phyloP scores from a whole-genome alignment of 2,113 vertebrate genomes.

The Antigone vipio region DNA sequence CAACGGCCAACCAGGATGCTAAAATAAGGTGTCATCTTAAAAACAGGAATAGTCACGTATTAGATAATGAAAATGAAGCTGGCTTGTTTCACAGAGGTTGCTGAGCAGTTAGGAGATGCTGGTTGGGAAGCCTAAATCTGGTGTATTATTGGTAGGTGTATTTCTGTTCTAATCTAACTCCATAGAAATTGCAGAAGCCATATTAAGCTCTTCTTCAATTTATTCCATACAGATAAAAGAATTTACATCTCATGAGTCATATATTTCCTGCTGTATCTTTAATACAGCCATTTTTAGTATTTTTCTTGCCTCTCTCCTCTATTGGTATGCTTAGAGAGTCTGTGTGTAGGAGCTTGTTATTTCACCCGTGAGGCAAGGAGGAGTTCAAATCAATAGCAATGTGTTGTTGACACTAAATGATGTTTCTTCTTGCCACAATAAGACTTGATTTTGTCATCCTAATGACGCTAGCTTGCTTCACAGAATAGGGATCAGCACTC shows the following conservation, averaged over 20 bases:
- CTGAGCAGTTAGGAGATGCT: background rate
- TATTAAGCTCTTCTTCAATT: constrained; percentile 60
- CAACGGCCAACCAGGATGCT: background rate
- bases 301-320: constrained; percentile 36
- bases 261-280: constrained; percentile 66
- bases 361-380: constrained; percentile 59
- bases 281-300: constrained; percentile 67
- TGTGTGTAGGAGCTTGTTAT: constrained; percentile 54
- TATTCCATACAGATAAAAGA: constrained; percentile 56
- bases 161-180: constrained; percentile 67
- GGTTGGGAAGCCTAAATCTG: constrained; percentile 31
- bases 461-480: constrained; percentile 45
- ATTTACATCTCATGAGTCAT: constrained; percentile 67
- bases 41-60: background rate
- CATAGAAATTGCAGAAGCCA: constrained; percentile 57
- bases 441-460: constrained; percentile 68
- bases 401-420: constrained; percentile 47
- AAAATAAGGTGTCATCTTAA: background rate
- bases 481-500: constrained; percentile 31
- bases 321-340: constrained; percentile 51
- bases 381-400: constrained; percentile 59
- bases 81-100: background rate
- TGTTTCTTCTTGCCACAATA: constrained; percentile 54
- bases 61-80: background rate
- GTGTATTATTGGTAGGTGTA: constrained; percentile 55